A percentile compares a stretch with the other conserved stretches of the same genome.
phyloP scores from a whole-genome alignment of 2,113 vertebrate species.

The Saguinus imperator region DNA sequence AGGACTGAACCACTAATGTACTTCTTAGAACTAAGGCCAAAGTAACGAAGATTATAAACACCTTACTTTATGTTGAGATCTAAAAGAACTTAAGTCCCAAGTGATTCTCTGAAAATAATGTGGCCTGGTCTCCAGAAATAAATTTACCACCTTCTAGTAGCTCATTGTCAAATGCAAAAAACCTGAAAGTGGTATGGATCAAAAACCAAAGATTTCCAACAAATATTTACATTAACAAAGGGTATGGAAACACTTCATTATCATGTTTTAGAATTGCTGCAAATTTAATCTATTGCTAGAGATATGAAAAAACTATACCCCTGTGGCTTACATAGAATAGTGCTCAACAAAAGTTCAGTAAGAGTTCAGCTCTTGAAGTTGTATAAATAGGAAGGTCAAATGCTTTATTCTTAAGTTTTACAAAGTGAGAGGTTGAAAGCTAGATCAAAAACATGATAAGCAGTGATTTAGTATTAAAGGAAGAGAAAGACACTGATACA shows the following conservation, averaged over 20 bases:
- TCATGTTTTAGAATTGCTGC: background rate
- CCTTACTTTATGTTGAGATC: background rate
- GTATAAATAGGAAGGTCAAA: background rate
- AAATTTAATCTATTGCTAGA: slow-evolving; percentile 30
- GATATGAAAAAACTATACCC: background rate
- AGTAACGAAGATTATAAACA: background rate
- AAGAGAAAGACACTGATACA: background rate
- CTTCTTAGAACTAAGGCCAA: background rate
- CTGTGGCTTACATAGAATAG: background rate
- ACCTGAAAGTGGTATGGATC: background rate
- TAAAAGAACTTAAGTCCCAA: background rate
- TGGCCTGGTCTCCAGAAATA: background rate
- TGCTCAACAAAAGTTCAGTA: background rate
- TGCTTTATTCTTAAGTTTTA: background rate
- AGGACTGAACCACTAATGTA: background rate
- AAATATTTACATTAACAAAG: background rate
- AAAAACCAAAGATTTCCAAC: background rate
- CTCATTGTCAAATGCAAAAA: background rate
- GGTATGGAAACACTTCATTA: background rate
- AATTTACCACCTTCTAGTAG: background rate
- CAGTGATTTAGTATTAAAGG: background rate
- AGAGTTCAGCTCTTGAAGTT: background rate
- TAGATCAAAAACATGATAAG: background rate
- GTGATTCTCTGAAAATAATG: background rate
- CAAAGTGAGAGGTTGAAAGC: background rate